These are phyloP conservation scores for Drosophila ambigua DNA, from an alignment of 1,140 invertebrate species.

Conservation along the genomic window DNA sequence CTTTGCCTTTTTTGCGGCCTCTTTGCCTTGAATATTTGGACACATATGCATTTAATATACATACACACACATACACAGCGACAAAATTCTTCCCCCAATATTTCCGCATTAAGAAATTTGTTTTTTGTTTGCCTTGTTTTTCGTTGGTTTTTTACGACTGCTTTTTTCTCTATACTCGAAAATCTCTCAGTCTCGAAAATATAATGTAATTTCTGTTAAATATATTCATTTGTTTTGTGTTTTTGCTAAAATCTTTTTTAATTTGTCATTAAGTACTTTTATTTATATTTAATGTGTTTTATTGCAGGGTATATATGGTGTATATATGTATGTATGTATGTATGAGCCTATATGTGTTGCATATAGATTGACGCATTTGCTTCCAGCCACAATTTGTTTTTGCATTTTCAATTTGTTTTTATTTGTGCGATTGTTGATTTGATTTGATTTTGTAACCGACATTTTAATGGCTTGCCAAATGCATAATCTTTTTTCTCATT, in stretches of 20 bases:
- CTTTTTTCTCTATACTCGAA: slow-evolving; percentile 54
- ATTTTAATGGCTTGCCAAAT: neutral
- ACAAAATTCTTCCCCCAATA: slow-evolving; percentile 69
- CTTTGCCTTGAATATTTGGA: slow-evolving; percentile 25
- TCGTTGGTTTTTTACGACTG: slow-evolving; percentile 39
- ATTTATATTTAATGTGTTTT: slow-evolving; percentile 33
- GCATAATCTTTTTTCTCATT: slow-evolving; percentile 16
- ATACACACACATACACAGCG: slow-evolving; percentile 31
- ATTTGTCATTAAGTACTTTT: slow-evolving; percentile 56
- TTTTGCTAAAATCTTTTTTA: slow-evolving; percentile 44
- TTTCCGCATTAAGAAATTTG: slow-evolving; percentile 74
- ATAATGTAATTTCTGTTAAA: slow-evolving; percentile 40
- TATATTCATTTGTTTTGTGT: slow-evolving; percentile 19
- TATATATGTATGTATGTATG: slow-evolving; percentile 15
- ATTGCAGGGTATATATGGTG: no score
- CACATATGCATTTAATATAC: slow-evolving; percentile 45
- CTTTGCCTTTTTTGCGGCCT: slow-evolving; percentile 57
- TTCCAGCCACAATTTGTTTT: slow-evolving; percentile 54
- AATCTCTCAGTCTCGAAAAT: slow-evolving; percentile 47
- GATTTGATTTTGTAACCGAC: slow-evolving; percentile 31
- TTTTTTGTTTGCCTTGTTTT: slow-evolving; percentile 19
- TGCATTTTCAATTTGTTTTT: slow-evolving; percentile 45
- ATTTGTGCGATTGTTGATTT: slow-evolving; percentile 19
- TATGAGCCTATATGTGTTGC: slow-evolving; percentile 27
- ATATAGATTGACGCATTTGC: slow-evolving; percentile 73